Base-by-base conservation (phyloP, 2,797 vertebrate species). In the Jordanella pulchra region DNA sequence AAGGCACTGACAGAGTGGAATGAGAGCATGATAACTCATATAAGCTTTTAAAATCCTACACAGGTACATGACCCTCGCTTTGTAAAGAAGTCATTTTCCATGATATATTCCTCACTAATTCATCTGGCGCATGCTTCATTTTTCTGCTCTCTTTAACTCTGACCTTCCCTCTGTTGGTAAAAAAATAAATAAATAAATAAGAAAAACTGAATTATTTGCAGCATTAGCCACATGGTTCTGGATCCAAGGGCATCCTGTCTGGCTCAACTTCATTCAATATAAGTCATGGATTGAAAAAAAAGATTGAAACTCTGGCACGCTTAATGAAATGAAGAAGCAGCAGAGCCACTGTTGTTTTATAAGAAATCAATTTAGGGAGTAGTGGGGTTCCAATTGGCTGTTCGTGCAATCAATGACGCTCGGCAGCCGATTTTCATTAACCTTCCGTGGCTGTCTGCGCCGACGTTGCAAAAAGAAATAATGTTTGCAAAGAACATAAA, bases 21-120 rank as follows among this genome's bases (percentile, higher is more conserved):
- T 96, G 96, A 96, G 96, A 94, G 96, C 95, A 95, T 94, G 95
- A 96, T 97, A 97, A 97, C 96, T 96, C 95, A 96, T 89, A 86
- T 95, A 93, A 91, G 94, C 94, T 95, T 95, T 95, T 91, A 91
- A 86, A 91, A 95, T 93, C 93, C 92, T 94, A 91, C 92, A 81
- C 93, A 96, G 95, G 95, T 96, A 96, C 94, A 95, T 93, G 95
- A 96, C 96, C 95, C 93, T 89, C 87, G 93, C 93, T 94, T 95
- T 94, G 91, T 94, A 93, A 95, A 95, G 94, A 95, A 97, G 95
- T 94, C 93, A 95, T 96, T 95, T 94, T 95, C 93, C 75, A 67
- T 93, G 94, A 94, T 93, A 87, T 89, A 92, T 80, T 82, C 80
- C 89, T 85, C 80, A 78, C 90, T 93, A 92, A 95, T 97, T 97